Base-by-base conservation (phyloP, 2,113 vertebrate genomes). In the Rousettus leschenaultii region DNA sequence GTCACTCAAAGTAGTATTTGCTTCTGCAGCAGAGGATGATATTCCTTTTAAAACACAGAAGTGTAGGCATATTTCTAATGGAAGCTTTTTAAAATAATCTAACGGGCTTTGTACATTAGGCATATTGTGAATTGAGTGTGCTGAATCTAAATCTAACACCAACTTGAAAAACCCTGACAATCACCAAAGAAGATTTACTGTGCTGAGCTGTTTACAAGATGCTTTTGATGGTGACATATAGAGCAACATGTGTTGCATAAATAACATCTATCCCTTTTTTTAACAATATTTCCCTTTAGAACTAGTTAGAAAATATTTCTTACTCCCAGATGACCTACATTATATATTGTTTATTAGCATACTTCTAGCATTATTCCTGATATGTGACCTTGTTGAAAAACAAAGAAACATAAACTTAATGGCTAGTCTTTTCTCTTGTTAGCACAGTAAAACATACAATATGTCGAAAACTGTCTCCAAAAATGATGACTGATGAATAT, bases 271-370 rank as follows among this genome's bases (percentile, higher is more conserved):
- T 93, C 92, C 97, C 63, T 96, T 89, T 91, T 91, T 1, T 65
- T 15, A 95, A 97, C 97, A 97, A 87, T 96, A 98, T 98, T 98
- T 99, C 98, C 98, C 98, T 98, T 99, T 98, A 99, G 98, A 99
- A 99, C 98, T 98, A 98, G 98, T 99, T 99, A 99, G 98, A 98
- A 98, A 98, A 99, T 98, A 99, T 99, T 99, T 99, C 98, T 99
- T 98, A 97, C 98, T 98, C 98, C 98, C 98, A 68, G 96, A 98
- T 98, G 98, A 98, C 98, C 98, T 97, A 97, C 98, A 97, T 98
- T 98, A 98, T 98, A 97, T 98, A 98, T 98, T 98, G 98, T 99
- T 99, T 99, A 99, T 99, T 98, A 99, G 98, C 98, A 98, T 98
- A 98, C 92, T 93, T 95, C 98, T 93, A 98, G 96, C 98, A 98